phyloP scores from a whole-genome alignment of 2,888 invertebrate species.

The Scelioninae gen. 1 region DNA sequence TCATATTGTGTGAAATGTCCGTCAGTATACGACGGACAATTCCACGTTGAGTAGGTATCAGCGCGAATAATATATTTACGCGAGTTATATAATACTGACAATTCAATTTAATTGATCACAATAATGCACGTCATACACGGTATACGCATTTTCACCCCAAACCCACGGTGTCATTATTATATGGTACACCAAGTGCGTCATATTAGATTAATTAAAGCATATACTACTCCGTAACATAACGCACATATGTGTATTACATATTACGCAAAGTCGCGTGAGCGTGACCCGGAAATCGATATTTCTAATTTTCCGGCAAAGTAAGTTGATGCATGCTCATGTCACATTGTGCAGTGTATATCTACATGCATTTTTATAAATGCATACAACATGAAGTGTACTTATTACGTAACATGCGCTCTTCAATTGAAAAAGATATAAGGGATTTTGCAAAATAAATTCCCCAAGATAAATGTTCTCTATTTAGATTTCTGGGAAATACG shows the following conservation, averaged over 20 bases:
- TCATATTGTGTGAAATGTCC: too few relatives aligned
- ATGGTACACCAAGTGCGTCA: constrained; percentile 71
- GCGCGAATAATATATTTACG: constrained; percentile 2
- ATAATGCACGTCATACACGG: constrained; percentile 53
- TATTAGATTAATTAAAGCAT: constrained; percentile 77
- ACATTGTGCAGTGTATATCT: constrained; percentile 18
- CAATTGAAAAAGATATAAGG: too few relatives aligned
- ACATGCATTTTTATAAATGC: constrained; percentile 13
- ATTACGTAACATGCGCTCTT: constrained; percentile 44
- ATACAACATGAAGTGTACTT: neutral
- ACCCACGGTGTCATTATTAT: constrained; percentile 57
- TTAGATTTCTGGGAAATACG: too few relatives aligned
- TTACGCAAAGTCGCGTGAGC: constrained; percentile 47
- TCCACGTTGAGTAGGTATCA: too few relatives aligned
- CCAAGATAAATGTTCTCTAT: too few relatives aligned
- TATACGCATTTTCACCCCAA: constrained; percentile 48
- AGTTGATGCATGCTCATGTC: constrained; percentile 39
- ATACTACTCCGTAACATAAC: constrained; percentile 47
- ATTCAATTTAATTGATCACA: constrained; percentile 50
- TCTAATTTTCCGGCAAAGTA: constrained; percentile 71
- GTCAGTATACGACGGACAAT: too few relatives aligned
- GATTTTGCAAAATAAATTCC: too few relatives aligned
- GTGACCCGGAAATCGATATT: constrained; percentile 75
- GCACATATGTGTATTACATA: constrained; percentile 58
- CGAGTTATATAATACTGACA: constrained; percentile 42